Percentiles rank a stretch among this genome's conserved stretches.
Evolutionary conservation across 2,113 vertebrate genomes (phyloP).

Genomic region (Passerina amoena): DNA sequence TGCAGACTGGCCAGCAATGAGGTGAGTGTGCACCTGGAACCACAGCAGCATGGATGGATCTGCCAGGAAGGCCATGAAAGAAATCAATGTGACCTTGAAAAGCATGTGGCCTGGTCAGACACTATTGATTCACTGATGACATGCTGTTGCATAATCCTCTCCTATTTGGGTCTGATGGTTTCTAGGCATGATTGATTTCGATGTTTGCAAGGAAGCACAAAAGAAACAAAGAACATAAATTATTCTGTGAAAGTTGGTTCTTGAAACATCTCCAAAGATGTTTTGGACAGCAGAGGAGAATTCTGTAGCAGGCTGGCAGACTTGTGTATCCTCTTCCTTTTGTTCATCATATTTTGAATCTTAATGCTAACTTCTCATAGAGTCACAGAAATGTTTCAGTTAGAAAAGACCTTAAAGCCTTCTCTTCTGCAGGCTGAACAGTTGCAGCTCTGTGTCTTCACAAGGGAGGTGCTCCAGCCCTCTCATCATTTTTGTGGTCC

Average conservation of each 20-base stretch:
- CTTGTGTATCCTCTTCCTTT: not conserved
- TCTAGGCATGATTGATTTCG: not conserved
- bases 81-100: constrained; percentile 3
- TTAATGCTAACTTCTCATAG: not conserved
- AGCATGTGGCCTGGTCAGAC: not conserved
- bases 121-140: not conserved
- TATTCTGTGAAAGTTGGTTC: not conserved
- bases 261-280: not conserved
- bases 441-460: not conserved
- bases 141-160: not conserved
- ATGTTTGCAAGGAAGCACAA: not conserved
- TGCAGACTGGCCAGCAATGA: not conserved
- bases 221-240: not conserved
- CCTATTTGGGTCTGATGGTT: not conserved
- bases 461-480: not conserved
- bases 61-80: not conserved
- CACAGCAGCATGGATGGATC: not conserved
- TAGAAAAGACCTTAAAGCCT: not conserved
- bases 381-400: not conserved
- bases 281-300: not conserved
- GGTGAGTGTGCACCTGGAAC: not conserved
- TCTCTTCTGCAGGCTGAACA: not conserved
- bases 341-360: not conserved
- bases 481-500: not conserved
- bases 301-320: not conserved